Percentiles rank a stretch among this genome's conserved stretches.
Conservation (phyloP, 2,113 vertebrate species). For the Gnathonemus echidnorhynchus region DNA sequence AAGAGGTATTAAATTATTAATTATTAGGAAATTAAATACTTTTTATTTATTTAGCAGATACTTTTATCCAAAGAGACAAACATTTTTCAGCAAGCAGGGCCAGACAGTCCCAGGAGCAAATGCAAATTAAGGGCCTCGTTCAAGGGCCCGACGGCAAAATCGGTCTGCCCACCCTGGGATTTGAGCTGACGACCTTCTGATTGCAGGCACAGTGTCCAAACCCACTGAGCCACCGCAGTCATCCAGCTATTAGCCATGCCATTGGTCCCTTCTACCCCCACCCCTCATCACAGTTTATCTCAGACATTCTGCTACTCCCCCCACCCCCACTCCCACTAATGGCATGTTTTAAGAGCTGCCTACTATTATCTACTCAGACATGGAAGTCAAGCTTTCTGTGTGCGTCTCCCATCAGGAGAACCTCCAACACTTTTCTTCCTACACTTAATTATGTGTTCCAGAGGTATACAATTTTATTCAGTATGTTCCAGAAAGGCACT, state of each 20-base stretch:
- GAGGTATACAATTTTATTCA: constrained; percentile 66
- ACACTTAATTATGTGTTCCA: constrained; percentile 22
- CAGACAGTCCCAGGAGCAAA: background rate
- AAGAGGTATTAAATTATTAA: background rate
- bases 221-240: background rate
- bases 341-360: background rate
- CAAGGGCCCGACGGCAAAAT: background rate
- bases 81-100: background rate
- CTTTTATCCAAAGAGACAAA: background rate
- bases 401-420: background rate
- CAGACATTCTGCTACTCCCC: background rate
- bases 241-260: background rate
- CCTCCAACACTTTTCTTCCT: background rate
- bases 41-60: background rate
- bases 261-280: background rate
- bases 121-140: background rate
- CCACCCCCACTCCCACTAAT: background rate
- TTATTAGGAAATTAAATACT: background rate
- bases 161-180: background rate
- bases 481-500: constrained; percentile 69
- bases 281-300: background rate
- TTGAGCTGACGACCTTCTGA: background rate
- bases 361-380: background rate
- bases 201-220: background rate
- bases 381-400: background rate